Conservation (phyloP, 2,888 invertebrate species). For the Orgyia antiqua region DNA sequence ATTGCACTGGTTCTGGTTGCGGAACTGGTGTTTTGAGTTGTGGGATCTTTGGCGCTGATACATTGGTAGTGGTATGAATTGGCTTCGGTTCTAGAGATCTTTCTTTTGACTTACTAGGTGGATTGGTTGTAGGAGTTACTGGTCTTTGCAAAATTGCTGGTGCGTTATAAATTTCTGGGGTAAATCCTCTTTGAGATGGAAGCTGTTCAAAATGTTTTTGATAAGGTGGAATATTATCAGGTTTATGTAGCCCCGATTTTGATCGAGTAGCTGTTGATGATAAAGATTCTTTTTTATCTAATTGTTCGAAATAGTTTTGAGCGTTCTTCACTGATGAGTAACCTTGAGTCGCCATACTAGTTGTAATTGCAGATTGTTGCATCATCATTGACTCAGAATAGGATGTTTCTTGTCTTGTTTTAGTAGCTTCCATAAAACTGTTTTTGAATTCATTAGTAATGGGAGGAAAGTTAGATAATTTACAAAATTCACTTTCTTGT, state of each 20-base stretch:
- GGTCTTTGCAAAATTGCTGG: conserved; percentile 61
- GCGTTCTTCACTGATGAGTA: conserved; percentile 58
- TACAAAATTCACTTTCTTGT: conserved; percentile 53
- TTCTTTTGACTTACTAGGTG: conserved; percentile 47
- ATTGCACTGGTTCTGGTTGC: conserved; percentile 42
- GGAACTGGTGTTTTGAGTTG: conserved; percentile 30
- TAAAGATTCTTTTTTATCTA: conserved; percentile 56
- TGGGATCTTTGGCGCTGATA: conserved; percentile 30
- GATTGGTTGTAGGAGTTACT: conserved; percentile 62
- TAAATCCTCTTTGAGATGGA: conserved; percentile 77
- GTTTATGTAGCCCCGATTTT: conserved; percentile 78
- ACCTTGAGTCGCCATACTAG: conserved; percentile 40
- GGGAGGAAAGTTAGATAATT: conserved; percentile 51
- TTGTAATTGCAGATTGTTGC: conserved; percentile 41
- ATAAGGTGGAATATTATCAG: conserved; percentile 81
- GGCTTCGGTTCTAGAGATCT: conserved; percentile 47
- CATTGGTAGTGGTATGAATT: conserved; percentile 30
- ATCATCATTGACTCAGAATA: conserved; percentile 45
- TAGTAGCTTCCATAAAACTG: conserved; percentile 45
- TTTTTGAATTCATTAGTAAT: conserved; percentile 56
- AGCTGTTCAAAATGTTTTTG: conserved; percentile 80
- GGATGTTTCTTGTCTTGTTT: conserved; percentile 42
- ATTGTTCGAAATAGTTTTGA: conserved; percentile 61
- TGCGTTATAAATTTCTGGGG: conserved; percentile 72
- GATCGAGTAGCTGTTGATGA: conserved; percentile 51